Conservation (phyloP, 1,140 invertebrate species). For the Steinernema feltiae region DNA sequence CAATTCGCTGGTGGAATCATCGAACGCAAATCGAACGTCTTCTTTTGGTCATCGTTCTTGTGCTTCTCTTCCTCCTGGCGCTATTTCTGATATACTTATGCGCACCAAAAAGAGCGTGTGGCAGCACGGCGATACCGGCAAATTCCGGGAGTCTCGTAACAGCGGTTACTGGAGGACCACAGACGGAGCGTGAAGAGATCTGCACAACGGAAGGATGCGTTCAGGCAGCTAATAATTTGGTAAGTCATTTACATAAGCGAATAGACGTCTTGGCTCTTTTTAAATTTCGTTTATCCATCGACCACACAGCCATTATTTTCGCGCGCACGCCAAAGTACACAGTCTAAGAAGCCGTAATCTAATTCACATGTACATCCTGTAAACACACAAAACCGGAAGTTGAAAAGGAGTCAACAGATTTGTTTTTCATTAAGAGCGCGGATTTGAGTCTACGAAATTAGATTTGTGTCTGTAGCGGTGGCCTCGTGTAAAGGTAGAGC, state of each 20-base stretch:
- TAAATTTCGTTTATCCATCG: not conserved
- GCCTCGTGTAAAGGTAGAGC: not conserved
- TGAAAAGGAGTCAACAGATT: too few relatives aligned
- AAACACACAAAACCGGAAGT: too few relatives aligned
- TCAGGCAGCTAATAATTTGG: slow-evolving; percentile 34
- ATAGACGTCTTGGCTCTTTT: not conserved
- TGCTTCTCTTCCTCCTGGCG: slow-evolving; percentile 18
- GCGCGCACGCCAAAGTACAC: too few relatives aligned
- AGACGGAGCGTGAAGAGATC: slow-evolving; percentile 18
- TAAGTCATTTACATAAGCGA: slow-evolving; percentile 18
- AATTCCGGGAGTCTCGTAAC: not conserved
- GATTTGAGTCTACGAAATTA: too few relatives aligned
- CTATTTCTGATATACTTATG: slow-evolving; percentile 20
- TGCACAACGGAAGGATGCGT: slow-evolving; percentile 36
- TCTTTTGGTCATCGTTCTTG: slow-evolving; percentile 23
- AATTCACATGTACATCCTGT: too few relatives aligned
- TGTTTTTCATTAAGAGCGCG: too few relatives aligned
- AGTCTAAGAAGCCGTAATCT: too few relatives aligned
- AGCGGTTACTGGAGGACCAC: not conserved
- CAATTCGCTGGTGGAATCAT: slow-evolving; percentile 27
- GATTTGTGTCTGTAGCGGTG: too few relatives aligned
- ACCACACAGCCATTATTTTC: too few relatives aligned
- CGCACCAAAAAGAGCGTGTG: too few relatives aligned
- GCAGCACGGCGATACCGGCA: too few relatives aligned
- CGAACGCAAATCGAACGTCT: slow-evolving; percentile 32